Evolutionary conservation across 2,888 invertebrate species (phyloP), one percentile per base, ranked within the genome.

Genomic region (Drosophila mimica): DNA sequence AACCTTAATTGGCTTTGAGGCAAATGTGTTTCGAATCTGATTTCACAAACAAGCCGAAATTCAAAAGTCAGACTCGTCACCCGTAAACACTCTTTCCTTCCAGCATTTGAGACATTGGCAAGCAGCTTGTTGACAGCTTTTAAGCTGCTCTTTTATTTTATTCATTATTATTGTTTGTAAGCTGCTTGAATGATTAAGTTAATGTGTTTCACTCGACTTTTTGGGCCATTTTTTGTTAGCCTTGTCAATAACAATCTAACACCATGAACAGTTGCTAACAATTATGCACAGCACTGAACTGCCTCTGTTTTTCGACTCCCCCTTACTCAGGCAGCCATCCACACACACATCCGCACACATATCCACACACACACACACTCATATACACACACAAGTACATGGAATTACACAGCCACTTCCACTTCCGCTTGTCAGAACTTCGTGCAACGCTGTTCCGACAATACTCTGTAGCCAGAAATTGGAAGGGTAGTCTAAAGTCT

Each of bases 1-100:
- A 74, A 78, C 71, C 82, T 68, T 89, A 84, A 84, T 84, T 84
- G 84, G 88, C 89, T 87, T 67, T 64, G 74, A 79, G 84, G 82
- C 82, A 76, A 75, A 82, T 80, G 75, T 76, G 62, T 78, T 74
- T 67, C 63, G 72, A 81, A 86, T 76, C 70, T 72, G 77, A 68
- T 81, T 81, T 77, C 66, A 62, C 71, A 58, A 53, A 70, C 61
- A 69, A 67, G 60, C 66, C 38, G 11, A 72, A 59, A 65, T 49
- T 40, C 48, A 40, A 57, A 56, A 20, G 9, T 38, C 59, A 7
- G 25, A 11, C 62, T 59, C 43, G 51, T 30, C 58, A 62, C 31
- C 28, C 59, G 9, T 15, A 17, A 15, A 34, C 28, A 46, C 28
- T 30, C 9, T 9, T 40, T 0, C 11, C 25, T n/a, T 9, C 6